These are phyloP conservation scores for Cyprinus carpio DNA, from an alignment of 2,113 vertebrate species.

Conservation along the genomic window DNA sequence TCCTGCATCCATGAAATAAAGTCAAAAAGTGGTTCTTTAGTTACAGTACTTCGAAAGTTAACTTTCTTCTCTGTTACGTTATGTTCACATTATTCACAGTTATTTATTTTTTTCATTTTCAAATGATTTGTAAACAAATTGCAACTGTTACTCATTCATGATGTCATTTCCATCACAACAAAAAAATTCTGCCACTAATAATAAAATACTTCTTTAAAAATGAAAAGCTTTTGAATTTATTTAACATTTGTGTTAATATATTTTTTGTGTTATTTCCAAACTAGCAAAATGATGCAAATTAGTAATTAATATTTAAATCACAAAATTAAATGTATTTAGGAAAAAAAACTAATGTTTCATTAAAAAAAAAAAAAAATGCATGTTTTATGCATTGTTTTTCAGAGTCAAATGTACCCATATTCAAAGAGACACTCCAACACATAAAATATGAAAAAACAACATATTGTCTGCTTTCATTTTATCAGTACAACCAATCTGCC, in stretches of 20 bases:
- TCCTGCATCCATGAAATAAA: conserved; percentile 64
- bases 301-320: neutral
- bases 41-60: neutral
- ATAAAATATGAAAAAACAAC: neutral
- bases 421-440: neutral
- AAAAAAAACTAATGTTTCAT: no score
- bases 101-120: no score
- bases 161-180: neutral
- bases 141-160: neutral
- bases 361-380: no score
- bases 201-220: neutral
- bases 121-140: neutral
- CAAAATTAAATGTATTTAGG: neutral
- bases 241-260: no score
- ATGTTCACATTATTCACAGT: neutral
- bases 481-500: neutral
- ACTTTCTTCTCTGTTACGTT: neutral
- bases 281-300: neutral
- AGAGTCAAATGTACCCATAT: neutral
- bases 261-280: neutral
- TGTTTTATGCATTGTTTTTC: no score
- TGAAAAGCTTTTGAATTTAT: neutral
- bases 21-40: neutral
- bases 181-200: neutral
- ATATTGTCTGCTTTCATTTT: neutral